Evolutionary conservation across 2,888 invertebrate species (phyloP).

Genomic region (Fragum sueziense): DNA sequence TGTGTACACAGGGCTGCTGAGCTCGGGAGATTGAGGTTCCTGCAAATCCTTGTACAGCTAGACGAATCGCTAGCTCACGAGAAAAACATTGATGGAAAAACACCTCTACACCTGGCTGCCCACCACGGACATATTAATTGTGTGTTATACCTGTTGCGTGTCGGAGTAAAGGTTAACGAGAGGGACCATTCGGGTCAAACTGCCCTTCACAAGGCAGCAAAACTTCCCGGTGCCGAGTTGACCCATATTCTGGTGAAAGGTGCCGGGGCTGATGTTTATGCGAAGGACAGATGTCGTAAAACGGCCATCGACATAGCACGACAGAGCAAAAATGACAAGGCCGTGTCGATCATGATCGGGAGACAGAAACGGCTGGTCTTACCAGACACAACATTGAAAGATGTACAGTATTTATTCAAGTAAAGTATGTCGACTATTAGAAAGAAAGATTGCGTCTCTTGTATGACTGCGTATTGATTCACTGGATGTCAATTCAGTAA

Average conservation of each 20-base stretch:
- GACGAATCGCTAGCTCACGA: neutral
- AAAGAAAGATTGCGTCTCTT: too few relatives aligned
- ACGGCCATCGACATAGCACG: neutral
- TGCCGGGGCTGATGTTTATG: neutral
- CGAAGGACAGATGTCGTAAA: neutral
- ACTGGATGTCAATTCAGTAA: too few relatives aligned
- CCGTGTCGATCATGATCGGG: too few relatives aligned
- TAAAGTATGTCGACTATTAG: too few relatives aligned
- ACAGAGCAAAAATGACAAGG: neutral
- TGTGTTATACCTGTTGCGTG: neutral
- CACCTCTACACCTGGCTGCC: constrained; percentile 1
- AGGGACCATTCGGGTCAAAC: neutral
- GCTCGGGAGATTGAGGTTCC: neutral
- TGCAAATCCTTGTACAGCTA: neutral
- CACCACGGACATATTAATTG: neutral
- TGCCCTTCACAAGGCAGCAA: constrained; percentile 9
- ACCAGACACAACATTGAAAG: too few relatives aligned
- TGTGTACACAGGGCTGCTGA: constrained; percentile 1
- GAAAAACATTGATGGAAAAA: neutral
- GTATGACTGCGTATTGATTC: too few relatives aligned
- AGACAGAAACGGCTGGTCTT: too few relatives aligned
- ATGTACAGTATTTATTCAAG: too few relatives aligned
- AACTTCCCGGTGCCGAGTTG: neutral
- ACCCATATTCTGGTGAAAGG: neutral
- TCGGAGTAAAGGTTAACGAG: neutral